Evolutionary conservation across 1,140 invertebrate species (phyloP).

Genomic region (Tetranychus urticae): DNA sequence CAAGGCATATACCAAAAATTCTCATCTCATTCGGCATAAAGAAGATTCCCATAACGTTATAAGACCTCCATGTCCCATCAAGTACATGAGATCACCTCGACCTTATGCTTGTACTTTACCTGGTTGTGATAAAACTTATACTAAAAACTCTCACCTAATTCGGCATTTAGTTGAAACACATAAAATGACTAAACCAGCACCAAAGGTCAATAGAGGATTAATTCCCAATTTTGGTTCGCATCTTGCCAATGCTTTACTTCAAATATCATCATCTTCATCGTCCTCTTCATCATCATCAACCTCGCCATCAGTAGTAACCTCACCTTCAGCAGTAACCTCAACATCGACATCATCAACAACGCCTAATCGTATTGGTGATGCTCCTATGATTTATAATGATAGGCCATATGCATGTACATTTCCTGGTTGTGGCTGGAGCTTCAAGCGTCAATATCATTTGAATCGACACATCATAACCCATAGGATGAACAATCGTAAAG

Average conservation of each 20-base stretch:
- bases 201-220: not conserved
- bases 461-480: slow-evolving; percentile 1
- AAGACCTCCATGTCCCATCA: not conserved
- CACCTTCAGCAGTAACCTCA: not conserved
- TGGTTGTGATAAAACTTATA: slow-evolving; percentile 2
- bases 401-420: slow-evolving; percentile 2
- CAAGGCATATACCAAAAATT: not conserved
- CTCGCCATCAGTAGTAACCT: not conserved
- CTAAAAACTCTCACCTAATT: slow-evolving; percentile 1
- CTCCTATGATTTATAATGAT: not conserved
- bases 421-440: not conserved
- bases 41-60: not conserved
- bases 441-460: slow-evolving; percentile 2
- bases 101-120: not conserved
- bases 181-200: not conserved
- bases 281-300: no score
- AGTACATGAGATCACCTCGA: not conserved
- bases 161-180: slow-evolving; percentile 1
- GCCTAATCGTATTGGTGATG: not conserved
- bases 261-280: not conserved
- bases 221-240: not conserved
- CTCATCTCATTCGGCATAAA: not conserved
- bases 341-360: not conserved
- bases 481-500: not conserved
- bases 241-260: not conserved